Evolutionary conservation across 1,140 invertebrate genomes (phyloP).

Genomic region (Panulirus ornatus): DNA sequence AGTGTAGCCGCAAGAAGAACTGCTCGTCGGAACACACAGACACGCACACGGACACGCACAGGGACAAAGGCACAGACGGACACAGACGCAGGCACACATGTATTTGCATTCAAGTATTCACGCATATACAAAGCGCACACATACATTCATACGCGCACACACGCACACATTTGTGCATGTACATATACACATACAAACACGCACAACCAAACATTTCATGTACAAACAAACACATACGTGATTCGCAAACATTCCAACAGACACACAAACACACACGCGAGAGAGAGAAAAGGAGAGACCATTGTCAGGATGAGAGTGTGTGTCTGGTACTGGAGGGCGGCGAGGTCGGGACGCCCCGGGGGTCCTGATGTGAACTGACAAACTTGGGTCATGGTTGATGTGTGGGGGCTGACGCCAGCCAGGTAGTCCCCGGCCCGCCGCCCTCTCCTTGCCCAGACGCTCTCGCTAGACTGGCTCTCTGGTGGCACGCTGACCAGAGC

Average conservation of each 20-base stretch:
- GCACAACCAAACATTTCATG: background rate
- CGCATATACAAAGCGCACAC: conserved; percentile 13
- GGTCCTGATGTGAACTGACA: background rate
- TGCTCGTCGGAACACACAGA: conserved; percentile 77
- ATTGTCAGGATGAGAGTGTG: conserved; percentile 52
- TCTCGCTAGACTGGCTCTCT: conserved; percentile 48
- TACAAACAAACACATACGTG: conserved; percentile 24
- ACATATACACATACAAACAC: background rate
- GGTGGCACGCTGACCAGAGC: background rate
- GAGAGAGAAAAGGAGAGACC: conserved; percentile 69
- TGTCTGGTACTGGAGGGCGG: conserved; percentile 8
- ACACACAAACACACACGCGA: conserved; percentile 21
- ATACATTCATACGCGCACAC: background rate
- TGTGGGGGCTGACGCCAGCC: too few species aligned
- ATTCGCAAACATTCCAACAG: too few species aligned
- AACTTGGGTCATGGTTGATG: too few species aligned
- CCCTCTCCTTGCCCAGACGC: conserved; percentile 60
- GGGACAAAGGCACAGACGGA: conserved; percentile 20
- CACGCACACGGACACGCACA: conserved; percentile 21
- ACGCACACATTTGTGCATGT: background rate
- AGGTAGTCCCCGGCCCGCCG: background rate
- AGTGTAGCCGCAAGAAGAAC: conserved; percentile 87
- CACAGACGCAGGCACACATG: conserved; percentile 21
- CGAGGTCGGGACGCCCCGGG: background rate
- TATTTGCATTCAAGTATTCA: background rate